Base-by-base conservation (phyloP, 2,888 invertebrate genomes). In the Sepiola atlantica region DNA sequence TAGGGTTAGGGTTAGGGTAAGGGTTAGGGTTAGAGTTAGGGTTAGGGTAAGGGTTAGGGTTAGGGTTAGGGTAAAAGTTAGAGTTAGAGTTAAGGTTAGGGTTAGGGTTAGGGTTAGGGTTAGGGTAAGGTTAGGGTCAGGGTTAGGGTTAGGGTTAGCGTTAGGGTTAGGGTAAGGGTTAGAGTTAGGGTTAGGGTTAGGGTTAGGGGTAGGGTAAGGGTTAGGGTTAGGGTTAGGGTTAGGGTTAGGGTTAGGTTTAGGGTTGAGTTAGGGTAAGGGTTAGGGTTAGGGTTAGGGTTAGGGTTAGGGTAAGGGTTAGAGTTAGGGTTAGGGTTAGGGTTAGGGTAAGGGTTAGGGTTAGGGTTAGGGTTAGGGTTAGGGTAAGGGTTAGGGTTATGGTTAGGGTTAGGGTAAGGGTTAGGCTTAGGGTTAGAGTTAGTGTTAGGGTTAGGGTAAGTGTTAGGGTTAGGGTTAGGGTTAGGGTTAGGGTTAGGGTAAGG, bases 401-500 rank as follows among this genome's bases (percentile, higher is more conserved):
- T 77, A 77, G 77, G 77, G 18, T 77, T 77, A 28, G 77, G 77
- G 77, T 77, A 21, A 77, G 77, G 18, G 92, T 92, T 92, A 92
- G 21, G 92, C 21, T 92, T 92, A 92, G 92, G 32, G n/a, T n/a
- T n/a, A n/a, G n/a, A n/a, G n/a, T n/a, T n/a, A n/a, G n/a, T n/a
- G n/a, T n/a, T n/a, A n/a, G n/a, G n/a, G n/a, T n/a, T n/a, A n/a
- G n/a, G n/a, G n/a, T n/a, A n/a, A n/a, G n/a, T n/a, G n/a, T n/a
- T n/a, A n/a, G n/a, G n/a, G n/a, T n/a, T n/a, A 21, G 35, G 92
- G 92, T 92, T 92, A 35, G 35, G 92, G 92, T 92, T 92, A 92
- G 32, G 92, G 20, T 92, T 92, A 92, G 35, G 92, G 92, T n/a
- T n/a, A n/a, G n/a, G n/a, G n/a, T n/a, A n/a, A n/a, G n/a, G n/a